Percentiles rank a stretch among this genome's conserved stretches.
Conservation (phyloP, 2,113 vertebrate genomes). For the Camelus dromedarius region DNA sequence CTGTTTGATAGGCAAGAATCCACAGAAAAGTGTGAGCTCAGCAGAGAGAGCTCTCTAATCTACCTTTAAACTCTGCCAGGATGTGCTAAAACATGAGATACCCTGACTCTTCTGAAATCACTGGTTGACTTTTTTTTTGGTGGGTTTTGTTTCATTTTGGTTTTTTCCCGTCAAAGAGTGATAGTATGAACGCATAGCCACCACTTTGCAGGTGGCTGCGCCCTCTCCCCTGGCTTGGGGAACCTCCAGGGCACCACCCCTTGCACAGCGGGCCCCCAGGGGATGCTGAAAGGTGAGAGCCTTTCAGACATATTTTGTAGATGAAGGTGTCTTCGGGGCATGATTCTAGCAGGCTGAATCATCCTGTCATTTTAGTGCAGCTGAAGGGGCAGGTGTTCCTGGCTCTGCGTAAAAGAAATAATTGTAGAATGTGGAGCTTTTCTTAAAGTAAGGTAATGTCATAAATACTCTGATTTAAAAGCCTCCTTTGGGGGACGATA, state of each 20-base stretch:
- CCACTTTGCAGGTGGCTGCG: neutral
- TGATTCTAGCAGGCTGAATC: neutral
- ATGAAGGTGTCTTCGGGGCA: neutral
- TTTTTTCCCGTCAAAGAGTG: neutral
- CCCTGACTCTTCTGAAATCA: neutral
- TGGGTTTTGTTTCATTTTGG: neutral
- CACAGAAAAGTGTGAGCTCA: neutral
- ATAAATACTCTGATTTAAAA: neutral
- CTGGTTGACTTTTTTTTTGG: neutral
- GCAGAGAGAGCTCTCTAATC: neutral
- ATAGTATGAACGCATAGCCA: neutral
- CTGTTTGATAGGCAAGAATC: neutral
- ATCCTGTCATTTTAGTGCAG: neutral
- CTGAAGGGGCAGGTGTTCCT: neutral
- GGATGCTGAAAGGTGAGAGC: neutral
- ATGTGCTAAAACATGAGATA: neutral
- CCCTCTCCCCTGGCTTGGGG: neutral
- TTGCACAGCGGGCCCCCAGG: fast-evolving
- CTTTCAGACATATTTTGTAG: neutral
- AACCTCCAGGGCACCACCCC: neutral
- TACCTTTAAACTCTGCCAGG: neutral
- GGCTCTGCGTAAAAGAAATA: neutral
- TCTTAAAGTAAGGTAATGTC: neutral
- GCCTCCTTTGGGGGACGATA: neutral
- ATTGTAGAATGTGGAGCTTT: neutral